Conservation (phyloP, 2,797 vertebrate genomes). For the Dipus sagitta region DNA sequence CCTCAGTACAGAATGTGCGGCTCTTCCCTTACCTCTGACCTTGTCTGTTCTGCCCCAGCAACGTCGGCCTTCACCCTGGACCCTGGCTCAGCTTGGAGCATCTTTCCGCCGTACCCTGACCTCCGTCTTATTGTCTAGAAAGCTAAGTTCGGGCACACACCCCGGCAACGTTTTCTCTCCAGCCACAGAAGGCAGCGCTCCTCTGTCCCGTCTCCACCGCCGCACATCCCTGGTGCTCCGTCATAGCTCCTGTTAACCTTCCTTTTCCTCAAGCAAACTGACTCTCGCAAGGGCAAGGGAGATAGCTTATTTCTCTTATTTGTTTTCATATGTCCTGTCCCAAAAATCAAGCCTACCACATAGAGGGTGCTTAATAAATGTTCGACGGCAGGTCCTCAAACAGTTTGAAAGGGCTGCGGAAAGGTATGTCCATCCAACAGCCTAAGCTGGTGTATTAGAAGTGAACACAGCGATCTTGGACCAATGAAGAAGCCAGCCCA, state of each 20-base stretch:
- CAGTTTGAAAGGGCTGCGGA: background rate
- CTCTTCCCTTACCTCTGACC: background rate
- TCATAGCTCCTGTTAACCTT: background rate
- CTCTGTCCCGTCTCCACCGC: background rate
- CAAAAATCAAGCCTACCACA: slow-evolving; percentile 24
- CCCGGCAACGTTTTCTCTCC: background rate
- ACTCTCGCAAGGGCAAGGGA: slow-evolving; percentile 3
- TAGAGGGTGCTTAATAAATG: slow-evolving; percentile 7
- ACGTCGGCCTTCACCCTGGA: background rate
- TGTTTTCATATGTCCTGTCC: slow-evolving; percentile 28
- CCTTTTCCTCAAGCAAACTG: slow-evolving; percentile 10
- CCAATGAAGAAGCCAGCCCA: background rate
- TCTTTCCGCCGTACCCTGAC: background rate
- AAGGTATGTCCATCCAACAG: background rate
- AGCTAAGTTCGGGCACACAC: background rate
- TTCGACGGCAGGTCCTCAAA: background rate
- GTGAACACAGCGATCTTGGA: background rate
- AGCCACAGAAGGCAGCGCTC: background rate
- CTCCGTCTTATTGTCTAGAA: background rate
- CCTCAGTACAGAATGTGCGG: background rate
- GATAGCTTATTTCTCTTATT: slow-evolving; percentile 1
- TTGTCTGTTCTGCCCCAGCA: background rate
- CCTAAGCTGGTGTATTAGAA: background rate
- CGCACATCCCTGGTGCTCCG: background rate
- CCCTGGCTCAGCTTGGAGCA: background rate